phyloP scores from a whole-genome alignment of 2,113 vertebrate species.

The Mastomys coucha region DNA sequence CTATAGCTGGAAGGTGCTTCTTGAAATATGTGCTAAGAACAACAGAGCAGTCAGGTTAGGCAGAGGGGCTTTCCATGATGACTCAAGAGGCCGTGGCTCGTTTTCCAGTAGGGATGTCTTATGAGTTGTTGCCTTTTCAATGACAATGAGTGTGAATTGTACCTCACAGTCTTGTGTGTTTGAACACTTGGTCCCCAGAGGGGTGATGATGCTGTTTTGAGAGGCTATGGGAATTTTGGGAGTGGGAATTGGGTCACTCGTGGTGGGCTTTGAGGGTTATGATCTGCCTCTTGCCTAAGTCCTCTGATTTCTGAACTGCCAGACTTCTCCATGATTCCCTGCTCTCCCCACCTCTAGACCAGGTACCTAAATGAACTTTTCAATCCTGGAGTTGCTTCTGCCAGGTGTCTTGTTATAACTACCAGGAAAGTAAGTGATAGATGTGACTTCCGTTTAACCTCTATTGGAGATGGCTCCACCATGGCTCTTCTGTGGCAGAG shows the following conservation, averaged over 20 bases:
- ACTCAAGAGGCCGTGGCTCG: neutral
- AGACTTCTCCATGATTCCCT: neutral
- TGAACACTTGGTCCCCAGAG: constrained; percentile 20
- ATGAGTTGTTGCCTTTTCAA: neutral
- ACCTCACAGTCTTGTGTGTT: neutral
- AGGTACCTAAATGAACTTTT: neutral
- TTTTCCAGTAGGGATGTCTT: neutral
- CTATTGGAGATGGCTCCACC: neutral
- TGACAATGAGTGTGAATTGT: neutral
- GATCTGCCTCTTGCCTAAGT: neutral
- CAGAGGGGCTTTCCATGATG: neutral
- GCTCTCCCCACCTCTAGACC: too few relatives aligned
- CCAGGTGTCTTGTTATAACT: too few relatives aligned
- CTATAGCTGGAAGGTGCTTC: neutral
- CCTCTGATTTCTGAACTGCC: neutral
- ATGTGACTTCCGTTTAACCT: constrained; percentile 55
- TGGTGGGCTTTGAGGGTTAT: neutral
- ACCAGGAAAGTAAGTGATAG: neutral
- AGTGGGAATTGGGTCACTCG: neutral
- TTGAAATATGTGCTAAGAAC: constrained; percentile 14
- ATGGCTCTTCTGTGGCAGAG: neutral
- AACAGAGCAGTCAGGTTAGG: neutral
- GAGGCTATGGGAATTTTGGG: neutral
- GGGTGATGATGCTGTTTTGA: neutral
- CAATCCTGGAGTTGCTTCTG: neutral